These are phyloP conservation scores for Apis florea DNA, from an alignment of 1,140 invertebrate species.

Conservation along the genomic window DNA sequence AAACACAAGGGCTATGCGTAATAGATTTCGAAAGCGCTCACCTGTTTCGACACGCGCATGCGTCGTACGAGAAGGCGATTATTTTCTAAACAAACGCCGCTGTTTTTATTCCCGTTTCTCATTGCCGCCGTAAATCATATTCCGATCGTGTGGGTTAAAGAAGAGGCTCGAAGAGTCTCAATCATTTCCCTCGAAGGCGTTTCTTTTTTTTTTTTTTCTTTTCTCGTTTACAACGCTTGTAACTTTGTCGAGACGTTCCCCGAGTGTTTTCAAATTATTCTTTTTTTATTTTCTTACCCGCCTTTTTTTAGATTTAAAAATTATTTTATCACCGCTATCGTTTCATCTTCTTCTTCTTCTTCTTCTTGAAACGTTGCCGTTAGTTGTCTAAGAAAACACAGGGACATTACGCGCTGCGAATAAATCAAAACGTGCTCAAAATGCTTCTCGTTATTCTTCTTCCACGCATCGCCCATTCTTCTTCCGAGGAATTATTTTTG, in stretches of 20 bases:
- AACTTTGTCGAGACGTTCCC: slow-evolving; percentile 1
- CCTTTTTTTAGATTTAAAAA: not conserved
- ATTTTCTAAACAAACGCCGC: slow-evolving; percentile 46
- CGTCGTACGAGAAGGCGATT: slow-evolving; percentile 3
- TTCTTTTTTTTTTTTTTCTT: not conserved
- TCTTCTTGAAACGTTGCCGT: not conserved
- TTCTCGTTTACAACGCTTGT: not conserved
- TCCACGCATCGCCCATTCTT: not conserved
- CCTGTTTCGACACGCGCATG: slow-evolving; percentile 18
- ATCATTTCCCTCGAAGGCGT: slow-evolving; percentile 23
- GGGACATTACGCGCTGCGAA: not conserved
- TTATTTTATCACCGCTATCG: not conserved
- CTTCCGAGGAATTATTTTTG: not conserved
- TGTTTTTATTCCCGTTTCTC: slow-evolving; percentile 39
- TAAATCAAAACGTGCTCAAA: not conserved
- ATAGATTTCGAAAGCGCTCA: slow-evolving; percentile 16
- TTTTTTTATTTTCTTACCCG: not conserved
- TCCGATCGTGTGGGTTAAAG: too few species aligned
- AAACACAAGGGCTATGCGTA: slow-evolving; percentile 24
- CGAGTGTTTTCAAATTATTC: not conserved
- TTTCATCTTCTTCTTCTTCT: too few species aligned
- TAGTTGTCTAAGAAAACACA: slow-evolving; percentile 18
- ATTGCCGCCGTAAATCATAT: slow-evolving; percentile 43
- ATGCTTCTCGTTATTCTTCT: not conserved
- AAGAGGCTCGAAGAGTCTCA: not conserved